Evolutionary conservation across 1,140 invertebrate species (phyloP).

Genomic region (Eubasilissa regina): DNA sequence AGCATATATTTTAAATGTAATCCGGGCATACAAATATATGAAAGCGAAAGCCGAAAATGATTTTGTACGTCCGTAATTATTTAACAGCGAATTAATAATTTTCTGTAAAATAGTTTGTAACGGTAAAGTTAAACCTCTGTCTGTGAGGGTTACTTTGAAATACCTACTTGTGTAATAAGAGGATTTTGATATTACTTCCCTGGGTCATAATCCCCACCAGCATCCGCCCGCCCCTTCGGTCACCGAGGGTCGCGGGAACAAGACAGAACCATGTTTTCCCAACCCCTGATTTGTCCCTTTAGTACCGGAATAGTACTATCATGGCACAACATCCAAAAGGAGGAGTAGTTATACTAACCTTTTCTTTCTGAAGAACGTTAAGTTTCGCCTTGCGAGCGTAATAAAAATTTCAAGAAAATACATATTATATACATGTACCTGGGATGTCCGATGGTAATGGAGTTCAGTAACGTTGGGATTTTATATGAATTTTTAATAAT

Average conservation of each 20-base stretch:
- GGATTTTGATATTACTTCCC: conserved; percentile 40
- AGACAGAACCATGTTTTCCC: conserved; percentile 32
- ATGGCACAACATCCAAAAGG: too few species aligned
- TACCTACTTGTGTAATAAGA: conserved; percentile 39
- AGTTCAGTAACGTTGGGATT: too few species aligned
- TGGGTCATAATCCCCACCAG: conserved; percentile 19
- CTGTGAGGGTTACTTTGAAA: conserved; percentile 35
- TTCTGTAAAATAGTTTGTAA: conserved; percentile 20
- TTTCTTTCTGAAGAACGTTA: too few species aligned
- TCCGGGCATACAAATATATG: too few species aligned
- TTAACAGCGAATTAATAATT: conserved; percentile 17
- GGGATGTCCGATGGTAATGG: too few species aligned
- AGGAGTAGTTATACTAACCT: too few species aligned
- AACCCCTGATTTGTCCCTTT: background rate
- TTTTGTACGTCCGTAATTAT: background rate
- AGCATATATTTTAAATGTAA: too few species aligned
- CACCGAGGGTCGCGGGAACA: conserved; percentile 26
- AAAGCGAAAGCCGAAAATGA: background rate
- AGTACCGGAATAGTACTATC: background rate
- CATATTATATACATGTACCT: too few species aligned
- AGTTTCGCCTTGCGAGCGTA: too few species aligned
- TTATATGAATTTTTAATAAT: too few species aligned
- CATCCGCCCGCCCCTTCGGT: background rate
- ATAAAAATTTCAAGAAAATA: too few species aligned
- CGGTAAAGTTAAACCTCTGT: conserved; percentile 36